Base-by-base conservation (phyloP, 2,797 vertebrate genomes). In the Chaetophractus vellerosus region DNA sequence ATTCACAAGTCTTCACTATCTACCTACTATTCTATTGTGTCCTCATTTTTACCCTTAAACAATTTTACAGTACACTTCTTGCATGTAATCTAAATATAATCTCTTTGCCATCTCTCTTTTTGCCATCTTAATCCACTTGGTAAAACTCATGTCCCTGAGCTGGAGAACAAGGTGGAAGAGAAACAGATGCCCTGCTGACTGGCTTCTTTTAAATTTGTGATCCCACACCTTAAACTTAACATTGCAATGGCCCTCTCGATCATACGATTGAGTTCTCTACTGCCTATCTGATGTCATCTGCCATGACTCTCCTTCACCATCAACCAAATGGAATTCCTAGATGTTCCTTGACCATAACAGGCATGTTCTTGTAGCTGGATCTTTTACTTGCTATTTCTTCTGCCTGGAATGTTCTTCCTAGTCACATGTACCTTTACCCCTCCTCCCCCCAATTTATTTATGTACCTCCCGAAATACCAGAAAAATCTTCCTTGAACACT, bases 301-400 rank as follows among this genome's bases (percentile, higher is more conserved):
- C 31, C 4, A 33, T 15, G 6, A 6, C 12, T 52, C 14, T 15
- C 28, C 48, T 12, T 36, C 5, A 61, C 6, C 2, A 71, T 12
- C 12, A 38, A 21, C 5, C 1, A 0, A 41, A 69, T 9, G 1
- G 24, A 79, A 69, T 24, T 68, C 36, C 45, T 74, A 7, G 9
- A 9, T 59, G 48, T 36, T 76, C 31, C 57, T 76, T 80, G 59
- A 84, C 28, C 9, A 33, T 61, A 45, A 48, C 11, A 71, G 83
- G 9, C 0, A 9, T 75, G 10, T 48, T 74, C 12, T 50, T 85
- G 26, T 76, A 90, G 90, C 66, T 83, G 28, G 8, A 12, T 41
- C 36, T 74, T 81, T 55, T 80, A 33, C 48, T 64, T 69, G 19
- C 36, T 80, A 9, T 95, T 87, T 63, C 66, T 87, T 78, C 48